Evolutionary conservation across 2,888 invertebrate species (phyloP).

Genomic region (Rhopalosiphum nymphaeae): DNA sequence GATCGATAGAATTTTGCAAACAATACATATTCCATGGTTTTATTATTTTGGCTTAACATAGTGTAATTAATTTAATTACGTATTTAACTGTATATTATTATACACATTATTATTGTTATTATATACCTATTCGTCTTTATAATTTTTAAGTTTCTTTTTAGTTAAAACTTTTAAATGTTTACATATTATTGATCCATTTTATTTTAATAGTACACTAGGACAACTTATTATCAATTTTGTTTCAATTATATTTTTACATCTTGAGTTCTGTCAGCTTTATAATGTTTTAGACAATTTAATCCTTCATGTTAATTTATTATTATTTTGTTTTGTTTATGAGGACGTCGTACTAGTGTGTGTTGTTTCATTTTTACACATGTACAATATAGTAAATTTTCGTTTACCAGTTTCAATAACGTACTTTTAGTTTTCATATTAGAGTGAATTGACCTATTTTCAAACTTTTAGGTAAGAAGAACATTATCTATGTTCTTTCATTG

Average conservation of each 20-base stretch:
- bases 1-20: neutral
- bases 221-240: neutral
- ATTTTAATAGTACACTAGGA: neutral
- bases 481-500: no score
- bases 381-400: no score
- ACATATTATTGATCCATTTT: constrained; percentile 8
- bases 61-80: neutral
- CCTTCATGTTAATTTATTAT: neutral
- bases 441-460: no score
- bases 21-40: neutral
- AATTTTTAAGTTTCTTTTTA: neutral
- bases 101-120: neutral
- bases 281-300: neutral
- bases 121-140: neutral
- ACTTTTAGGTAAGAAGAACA: no score
- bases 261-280: neutral
- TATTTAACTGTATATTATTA: neutral
- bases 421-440: no score
- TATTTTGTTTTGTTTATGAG: neutral
- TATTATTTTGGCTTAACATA: constrained; percentile 6
- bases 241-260: neutral
- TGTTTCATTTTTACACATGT: no score
- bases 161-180: neutral
- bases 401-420: no score
- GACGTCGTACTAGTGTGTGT: no score